Percentiles rank a stretch among this genome's conserved stretches.
Evolutionary conservation across 2,113 vertebrate species (phyloP).

Genomic region (Oryzias javanicus): DNA sequence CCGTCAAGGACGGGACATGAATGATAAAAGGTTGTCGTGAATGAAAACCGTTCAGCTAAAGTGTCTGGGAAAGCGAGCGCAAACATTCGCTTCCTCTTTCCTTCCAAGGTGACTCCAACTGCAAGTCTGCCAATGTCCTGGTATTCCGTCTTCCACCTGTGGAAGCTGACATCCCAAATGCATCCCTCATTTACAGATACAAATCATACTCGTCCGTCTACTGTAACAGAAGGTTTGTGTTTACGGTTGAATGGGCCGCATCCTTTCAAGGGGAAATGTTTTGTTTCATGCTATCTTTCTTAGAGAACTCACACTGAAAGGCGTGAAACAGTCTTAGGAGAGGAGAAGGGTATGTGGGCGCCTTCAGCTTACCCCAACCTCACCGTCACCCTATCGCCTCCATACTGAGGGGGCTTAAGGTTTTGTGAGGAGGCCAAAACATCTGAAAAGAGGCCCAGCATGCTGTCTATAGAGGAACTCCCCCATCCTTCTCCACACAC

Average conservation of each 20-base stretch:
- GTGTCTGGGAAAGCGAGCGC: constrained; percentile 21
- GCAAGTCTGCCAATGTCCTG: constrained; percentile 17
- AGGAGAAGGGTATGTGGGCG: constrained; percentile 56
- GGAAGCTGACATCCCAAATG: constrained; percentile 28
- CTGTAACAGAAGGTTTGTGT: constrained; percentile 30
- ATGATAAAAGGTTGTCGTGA: constrained; percentile 33
- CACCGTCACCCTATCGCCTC: constrained; percentile 64
- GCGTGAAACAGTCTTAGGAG: constrained; percentile 73
- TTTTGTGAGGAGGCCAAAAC: constrained; percentile 64
- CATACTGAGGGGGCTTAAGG: constrained; percentile 43
- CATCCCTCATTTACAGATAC: constrained; percentile 4
- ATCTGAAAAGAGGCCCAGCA: constrained; percentile 71
- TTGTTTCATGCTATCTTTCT: constrained; percentile 71
- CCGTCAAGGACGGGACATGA: constrained; percentile 39
- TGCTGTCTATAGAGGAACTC: constrained; percentile 57
- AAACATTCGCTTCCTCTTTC: constrained; percentile 11
- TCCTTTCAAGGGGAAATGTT: constrained; percentile 61
- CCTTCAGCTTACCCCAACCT: constrained; percentile 39
- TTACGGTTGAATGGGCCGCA: constrained; percentile 51
- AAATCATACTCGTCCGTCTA: constrained; percentile 28
- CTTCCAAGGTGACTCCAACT: constrained; percentile 41
- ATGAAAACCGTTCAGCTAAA: constrained; percentile 15
- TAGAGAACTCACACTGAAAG: constrained; percentile 66
- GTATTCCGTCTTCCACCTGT: constrained; percentile 2
- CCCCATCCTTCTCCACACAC: constrained; percentile 44